These are phyloP conservation scores for Natrix natrix DNA, from an alignment of 2,797 vertebrate genomes.

Conservation along the genomic window DNA sequence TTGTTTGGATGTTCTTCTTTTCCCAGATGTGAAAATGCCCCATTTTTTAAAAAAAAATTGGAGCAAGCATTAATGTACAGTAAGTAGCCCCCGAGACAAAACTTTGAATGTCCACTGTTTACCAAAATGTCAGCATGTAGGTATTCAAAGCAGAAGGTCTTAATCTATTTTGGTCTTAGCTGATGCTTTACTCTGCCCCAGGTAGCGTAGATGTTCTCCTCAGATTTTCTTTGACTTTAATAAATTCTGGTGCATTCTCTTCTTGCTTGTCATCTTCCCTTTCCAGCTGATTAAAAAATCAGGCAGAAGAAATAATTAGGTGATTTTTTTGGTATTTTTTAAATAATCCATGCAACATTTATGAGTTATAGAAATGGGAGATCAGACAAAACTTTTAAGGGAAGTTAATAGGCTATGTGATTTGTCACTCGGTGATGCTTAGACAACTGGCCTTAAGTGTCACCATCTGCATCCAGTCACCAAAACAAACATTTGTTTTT, in stretches of 20 bases:
- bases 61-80: constrained; percentile 47
- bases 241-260: constrained; percentile 86
- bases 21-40: constrained; percentile 45
- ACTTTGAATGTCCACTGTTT: constrained; percentile 49
- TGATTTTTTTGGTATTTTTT: neutral
- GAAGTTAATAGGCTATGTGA: neutral
- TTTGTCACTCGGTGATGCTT: neutral
- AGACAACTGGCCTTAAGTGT: neutral
- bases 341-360: neutral
- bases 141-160: constrained; percentile 30
- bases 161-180: neutral
- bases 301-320: neutral
- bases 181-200: constrained; percentile 67
- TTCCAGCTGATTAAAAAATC: constrained; percentile 73
- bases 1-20: constrained; percentile 33
- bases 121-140: constrained; percentile 43
- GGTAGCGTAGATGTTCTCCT: constrained; percentile 78
- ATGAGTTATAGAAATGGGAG: neutral
- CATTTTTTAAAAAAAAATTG: constrained; percentile 34
- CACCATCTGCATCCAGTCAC: neutral
- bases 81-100: constrained; percentile 7
- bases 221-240: constrained; percentile 94
- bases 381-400: neutral
- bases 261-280: constrained; percentile 76
- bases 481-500: neutral